Evolutionary conservation across 1,140 invertebrate species (phyloP).

Genomic region (Maconellicoccus hirsutus): DNA sequence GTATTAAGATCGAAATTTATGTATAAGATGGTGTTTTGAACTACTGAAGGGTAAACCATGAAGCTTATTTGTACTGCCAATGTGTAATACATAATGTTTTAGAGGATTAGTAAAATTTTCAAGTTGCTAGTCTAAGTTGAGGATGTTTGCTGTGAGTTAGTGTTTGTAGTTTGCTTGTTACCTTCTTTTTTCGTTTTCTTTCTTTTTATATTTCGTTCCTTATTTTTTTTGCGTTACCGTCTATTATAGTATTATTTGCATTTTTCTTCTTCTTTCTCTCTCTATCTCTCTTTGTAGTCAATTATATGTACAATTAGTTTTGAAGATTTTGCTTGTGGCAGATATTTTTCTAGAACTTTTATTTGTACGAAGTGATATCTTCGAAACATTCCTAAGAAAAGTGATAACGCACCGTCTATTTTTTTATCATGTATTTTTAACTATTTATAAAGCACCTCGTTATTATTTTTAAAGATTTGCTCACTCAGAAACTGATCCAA

Average conservation of each 20-base stretch:
- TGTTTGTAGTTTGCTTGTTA: background rate
- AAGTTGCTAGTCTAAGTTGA: too few species aligned
- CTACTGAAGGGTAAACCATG: too few species aligned
- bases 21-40: too few species aligned
- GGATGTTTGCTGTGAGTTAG: background rate
- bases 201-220: background rate
- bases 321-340: background rate
- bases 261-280: background rate
- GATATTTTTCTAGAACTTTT: too few species aligned
- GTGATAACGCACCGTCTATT: background rate
- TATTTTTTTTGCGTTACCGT: background rate
- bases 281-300: background rate
- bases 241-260: background rate
- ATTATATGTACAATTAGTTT: background rate
- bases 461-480: background rate
- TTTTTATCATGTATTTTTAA: too few species aligned
- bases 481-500: background rate
- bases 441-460: too few species aligned
- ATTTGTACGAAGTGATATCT: background rate
- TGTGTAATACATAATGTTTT: background rate
- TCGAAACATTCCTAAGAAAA: background rate
- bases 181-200: background rate
- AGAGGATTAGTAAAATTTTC: too few species aligned
- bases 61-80: background rate
- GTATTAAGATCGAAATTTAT: too few species aligned